phyloP scores from a whole-genome alignment of 2,797 vertebrate species.

The Hirundo rustica region DNA sequence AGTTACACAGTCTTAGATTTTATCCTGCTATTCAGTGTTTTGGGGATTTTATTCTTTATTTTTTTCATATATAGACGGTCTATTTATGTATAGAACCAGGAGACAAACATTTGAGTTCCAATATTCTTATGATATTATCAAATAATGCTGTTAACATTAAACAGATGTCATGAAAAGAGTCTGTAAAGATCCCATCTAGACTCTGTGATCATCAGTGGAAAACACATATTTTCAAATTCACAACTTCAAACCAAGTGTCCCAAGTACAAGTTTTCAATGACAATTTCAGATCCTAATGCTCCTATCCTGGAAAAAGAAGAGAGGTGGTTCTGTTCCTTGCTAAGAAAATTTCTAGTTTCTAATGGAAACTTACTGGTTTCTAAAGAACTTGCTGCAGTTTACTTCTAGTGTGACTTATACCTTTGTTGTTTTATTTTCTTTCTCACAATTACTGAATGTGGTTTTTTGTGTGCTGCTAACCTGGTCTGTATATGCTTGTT shows the following conservation, averaged over 20 bases:
- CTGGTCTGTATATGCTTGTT: neutral
- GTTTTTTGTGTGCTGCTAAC: neutral
- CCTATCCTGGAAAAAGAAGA: neutral
- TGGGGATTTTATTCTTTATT: neutral
- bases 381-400: neutral
- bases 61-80: neutral
- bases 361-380: neutral
- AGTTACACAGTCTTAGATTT: neutral
- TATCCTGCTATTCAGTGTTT: neutral
- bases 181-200: neutral
- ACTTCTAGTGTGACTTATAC: neutral
- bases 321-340: neutral
- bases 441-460: neutral
- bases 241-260: neutral
- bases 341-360: neutral
- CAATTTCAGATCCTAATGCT: neutral
- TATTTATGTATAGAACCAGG: neutral
- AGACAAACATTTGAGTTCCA: neutral
- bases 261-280: neutral
- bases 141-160: neutral
- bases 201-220: neutral
- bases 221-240: neutral
- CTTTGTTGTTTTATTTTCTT: neutral
- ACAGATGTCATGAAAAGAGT: neutral
- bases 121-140: neutral